phyloP scores from a whole-genome alignment of 1,140 invertebrate species.

The Drosophila takahashii region DNA sequence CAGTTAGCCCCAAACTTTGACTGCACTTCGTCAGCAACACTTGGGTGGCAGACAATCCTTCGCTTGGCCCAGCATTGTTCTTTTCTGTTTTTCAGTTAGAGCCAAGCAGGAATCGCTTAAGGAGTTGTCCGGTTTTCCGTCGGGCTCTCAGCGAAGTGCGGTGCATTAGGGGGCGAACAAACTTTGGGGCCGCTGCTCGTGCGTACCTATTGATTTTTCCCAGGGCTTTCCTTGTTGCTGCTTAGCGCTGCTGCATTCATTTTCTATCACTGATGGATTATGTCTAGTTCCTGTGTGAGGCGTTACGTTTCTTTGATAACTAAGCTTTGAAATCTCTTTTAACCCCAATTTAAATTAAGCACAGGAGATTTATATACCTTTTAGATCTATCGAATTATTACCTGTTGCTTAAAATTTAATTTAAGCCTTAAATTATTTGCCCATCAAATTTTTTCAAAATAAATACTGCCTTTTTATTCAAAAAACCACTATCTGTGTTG shows the following conservation, averaged over 20 bases:
- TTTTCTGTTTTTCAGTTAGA: background rate
- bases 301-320: too few species aligned
- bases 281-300: background rate
- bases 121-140: conserved; percentile 10
- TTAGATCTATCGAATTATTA: background rate
- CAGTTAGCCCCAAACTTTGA: background rate
- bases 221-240: conserved; percentile 28
- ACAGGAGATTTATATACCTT: background rate
- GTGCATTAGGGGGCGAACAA: conserved; percentile 8
- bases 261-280: conserved; percentile 4
- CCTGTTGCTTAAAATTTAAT: conserved; percentile 53
- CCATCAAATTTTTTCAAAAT: conserved; percentile 3
- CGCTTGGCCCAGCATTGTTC: background rate
- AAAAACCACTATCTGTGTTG: background rate
- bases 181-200: conserved; percentile 34
- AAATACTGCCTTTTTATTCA: background rate
- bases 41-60: background rate
- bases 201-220: conserved; percentile 78
- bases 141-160: background rate
- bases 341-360: background rate
- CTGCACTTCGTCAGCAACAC: conserved; percentile 27
- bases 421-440: conserved; percentile 38
- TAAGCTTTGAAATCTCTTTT: background rate
- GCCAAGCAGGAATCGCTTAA: conserved; percentile 4
- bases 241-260: conserved; percentile 21